Conservation (phyloP, 1,140 invertebrate genomes). For the Cotesia glomerata region DNA sequence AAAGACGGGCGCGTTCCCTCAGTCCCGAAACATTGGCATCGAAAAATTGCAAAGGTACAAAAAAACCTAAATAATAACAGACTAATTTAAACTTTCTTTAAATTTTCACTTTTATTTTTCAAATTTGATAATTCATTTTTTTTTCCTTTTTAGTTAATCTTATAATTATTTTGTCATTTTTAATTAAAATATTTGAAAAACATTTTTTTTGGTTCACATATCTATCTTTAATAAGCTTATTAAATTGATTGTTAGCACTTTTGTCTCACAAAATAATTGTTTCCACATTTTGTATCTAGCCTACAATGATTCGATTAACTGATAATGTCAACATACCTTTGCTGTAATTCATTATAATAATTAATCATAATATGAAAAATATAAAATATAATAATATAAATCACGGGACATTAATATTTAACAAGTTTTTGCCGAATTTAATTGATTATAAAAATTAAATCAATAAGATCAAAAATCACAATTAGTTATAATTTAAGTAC, state of each 20-base stretch:
- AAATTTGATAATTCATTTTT: no score
- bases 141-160: background rate
- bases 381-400: no score
- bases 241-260: slow-evolving; percentile 36
- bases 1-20: slow-evolving; percentile 55
- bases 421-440: background rate
- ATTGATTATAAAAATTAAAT: background rate
- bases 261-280: slow-evolving; percentile 25
- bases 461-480: background rate
- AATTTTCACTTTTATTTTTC: no score
- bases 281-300: background rate
- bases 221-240: slow-evolving; percentile 35
- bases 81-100: no score
- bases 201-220: slow-evolving; percentile 14
- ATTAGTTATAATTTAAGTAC: no score
- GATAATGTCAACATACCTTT: background rate
- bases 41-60: slow-evolving; percentile 38
- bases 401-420: no score
- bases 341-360: background rate
- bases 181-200: background rate
- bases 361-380: no score
- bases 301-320: background rate
- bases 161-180: background rate
- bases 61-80: no score
- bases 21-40: slow-evolving; percentile 52